Base-by-base conservation (phyloP, 2,888 invertebrate genomes). In the Orthosia gothica region DNA sequence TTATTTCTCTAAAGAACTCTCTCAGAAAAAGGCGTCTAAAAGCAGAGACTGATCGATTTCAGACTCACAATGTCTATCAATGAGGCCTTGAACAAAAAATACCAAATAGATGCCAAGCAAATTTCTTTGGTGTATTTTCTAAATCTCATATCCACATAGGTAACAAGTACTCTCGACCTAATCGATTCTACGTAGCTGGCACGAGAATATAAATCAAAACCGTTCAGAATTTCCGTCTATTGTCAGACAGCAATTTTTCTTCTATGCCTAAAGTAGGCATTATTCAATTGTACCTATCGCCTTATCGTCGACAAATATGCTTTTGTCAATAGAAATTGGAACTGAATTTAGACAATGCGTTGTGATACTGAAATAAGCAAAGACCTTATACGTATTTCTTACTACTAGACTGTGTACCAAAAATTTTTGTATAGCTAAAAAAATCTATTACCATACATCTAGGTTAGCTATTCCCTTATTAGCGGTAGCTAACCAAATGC, bases 321-420 rank as follows among this genome's bases (percentile, higher is more conserved):
- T 69, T 73, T 79, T 72, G 80, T 86, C 67, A 83, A 76, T 76
- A 83, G 76, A 83, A 70, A 83, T 74, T 74, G 32, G 78, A 70
- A 67, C 69, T 26, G 26, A 26, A 26, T 66, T 45, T 78, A 82
- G 74, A 78, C 83, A 85, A 85, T 85, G 55, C 54, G 50, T 54
- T 70, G 72, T 61, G 72, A 82, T 85, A 82, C 79, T 73, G 57
- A 82, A 82, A 79, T 82, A 76, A 26, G 26, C 26, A 26, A 26
- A 26, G n/a, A n/a, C n/a, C n/a, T n/a, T n/a, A n/a, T n/a, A n/a
- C n/a, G n/a, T n/a, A n/a, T n/a, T n/a, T n/a, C n/a, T n/a, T n/a
- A n/a, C n/a, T n/a, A n/a, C n/a, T n/a, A n/a, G n/a, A n/a, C n/a
- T n/a, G n/a, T n/a, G n/a, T n/a, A n/a, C n/a, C n/a, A n/a, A n/a